These are phyloP conservation scores for Hydrolagus affinis DNA, from an alignment of 2,113 vertebrate species.

Conservation along the genomic window DNA sequence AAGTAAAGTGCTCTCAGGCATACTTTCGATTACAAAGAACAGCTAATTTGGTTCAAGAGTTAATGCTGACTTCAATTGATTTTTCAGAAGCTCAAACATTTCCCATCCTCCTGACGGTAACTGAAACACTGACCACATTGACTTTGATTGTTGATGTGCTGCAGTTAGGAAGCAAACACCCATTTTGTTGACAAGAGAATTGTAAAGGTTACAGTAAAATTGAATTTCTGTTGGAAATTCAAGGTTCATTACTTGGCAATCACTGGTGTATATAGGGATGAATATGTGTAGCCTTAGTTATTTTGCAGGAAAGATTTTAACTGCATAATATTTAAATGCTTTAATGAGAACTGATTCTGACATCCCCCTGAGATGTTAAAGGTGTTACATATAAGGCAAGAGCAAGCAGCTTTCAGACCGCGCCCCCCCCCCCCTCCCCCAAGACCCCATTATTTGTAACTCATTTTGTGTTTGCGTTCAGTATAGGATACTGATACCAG, in stretches of 20 bases:
- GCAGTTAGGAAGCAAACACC: not conserved
- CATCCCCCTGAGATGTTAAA: too few relatives aligned
- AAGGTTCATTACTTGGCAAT: not conserved
- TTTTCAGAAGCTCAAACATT: not conserved
- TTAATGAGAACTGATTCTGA: not conserved
- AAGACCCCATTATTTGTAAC: not conserved
- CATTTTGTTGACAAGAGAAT: not conserved
- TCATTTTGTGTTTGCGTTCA: not conserved
- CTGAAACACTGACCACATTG: not conserved
- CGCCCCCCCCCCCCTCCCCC: not conserved
- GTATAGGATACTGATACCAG: not conserved
- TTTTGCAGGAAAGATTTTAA: not conserved
- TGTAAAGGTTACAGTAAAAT: not conserved
- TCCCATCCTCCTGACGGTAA: not conserved
- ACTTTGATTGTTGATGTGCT: not conserved
- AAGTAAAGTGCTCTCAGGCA: not conserved
- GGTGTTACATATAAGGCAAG: too few relatives aligned
- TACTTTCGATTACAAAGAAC: not conserved
- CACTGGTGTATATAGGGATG: not conserved
- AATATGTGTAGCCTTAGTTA: not conserved
- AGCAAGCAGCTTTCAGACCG: not conserved
- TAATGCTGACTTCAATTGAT: not conserved
- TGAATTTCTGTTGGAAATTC: not conserved
- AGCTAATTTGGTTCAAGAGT: not conserved
- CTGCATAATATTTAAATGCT: too few relatives aligned